A percentile compares a stretch with the other conserved stretches of the same genome.
Evolutionary conservation across 2,888 invertebrate species (phyloP).

Genomic region (Operophtera brumata): DNA sequence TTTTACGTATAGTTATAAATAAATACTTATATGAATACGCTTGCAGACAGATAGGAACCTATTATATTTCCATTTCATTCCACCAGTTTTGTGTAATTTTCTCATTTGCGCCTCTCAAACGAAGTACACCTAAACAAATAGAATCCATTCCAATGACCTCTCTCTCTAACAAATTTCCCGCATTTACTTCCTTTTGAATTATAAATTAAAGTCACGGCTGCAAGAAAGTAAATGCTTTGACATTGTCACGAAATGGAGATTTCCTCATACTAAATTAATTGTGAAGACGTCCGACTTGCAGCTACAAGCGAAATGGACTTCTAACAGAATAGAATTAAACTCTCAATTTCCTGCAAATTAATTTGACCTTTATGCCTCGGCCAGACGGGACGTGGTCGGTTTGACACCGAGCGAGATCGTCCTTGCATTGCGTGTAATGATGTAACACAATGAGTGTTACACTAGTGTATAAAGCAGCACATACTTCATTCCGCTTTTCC

Average conservation of each 20-base stretch:
- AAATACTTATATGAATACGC: no score
- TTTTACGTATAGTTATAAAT: no score
- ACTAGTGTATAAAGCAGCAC: no score
- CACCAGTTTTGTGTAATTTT: no score
- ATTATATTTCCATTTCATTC: no score
- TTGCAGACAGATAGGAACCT: no score
- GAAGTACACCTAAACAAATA: no score
- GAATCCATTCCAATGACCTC: no score
- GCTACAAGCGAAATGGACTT: conserved; percentile 61
- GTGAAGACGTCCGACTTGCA: conserved; percentile 47
- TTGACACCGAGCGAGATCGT: not conserved
- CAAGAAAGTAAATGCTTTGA: conserved; percentile 61
- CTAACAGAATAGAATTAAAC: conserved; percentile 64
- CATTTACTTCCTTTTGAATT: not conserved
- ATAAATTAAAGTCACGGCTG: conserved; percentile 41
- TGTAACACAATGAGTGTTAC: no score
- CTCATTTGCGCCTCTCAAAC: no score
- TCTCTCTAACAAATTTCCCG: not conserved
- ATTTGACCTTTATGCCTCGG: conserved; percentile 56
- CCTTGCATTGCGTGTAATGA: not conserved
- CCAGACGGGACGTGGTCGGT: not conserved
- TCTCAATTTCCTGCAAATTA: conserved; percentile 64
- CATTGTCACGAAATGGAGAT: conserved; percentile 70
- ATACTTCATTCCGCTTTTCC: no score
- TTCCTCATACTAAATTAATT: conserved; percentile 75